Evolutionary conservation across 2,888 invertebrate species (phyloP).

Genomic region (Rhodophaea formosa): DNA sequence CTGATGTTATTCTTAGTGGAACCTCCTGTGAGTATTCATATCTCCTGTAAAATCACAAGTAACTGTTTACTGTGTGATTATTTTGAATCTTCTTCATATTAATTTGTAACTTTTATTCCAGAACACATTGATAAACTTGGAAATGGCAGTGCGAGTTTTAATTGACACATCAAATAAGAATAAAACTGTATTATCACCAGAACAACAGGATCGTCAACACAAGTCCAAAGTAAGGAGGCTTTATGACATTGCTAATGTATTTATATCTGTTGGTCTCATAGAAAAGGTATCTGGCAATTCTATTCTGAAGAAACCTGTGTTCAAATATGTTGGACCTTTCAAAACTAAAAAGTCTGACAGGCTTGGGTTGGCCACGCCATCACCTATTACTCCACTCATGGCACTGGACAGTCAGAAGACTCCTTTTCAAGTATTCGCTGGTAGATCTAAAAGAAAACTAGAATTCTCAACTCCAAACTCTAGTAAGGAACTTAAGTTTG

Average conservation of each 20-base stretch:
- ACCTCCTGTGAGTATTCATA: slow-evolving; percentile 74
- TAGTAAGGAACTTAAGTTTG: slow-evolving; percentile 58
- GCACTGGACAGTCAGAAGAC: slow-evolving; percentile 50
- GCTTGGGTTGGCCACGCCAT: slow-evolving; percentile 47
- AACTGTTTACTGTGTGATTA: neutral
- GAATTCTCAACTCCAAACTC: slow-evolving; percentile 68
- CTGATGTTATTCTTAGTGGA: slow-evolving; percentile 86
- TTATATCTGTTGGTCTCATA: slow-evolving; percentile 87
- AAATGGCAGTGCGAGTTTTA: slow-evolving; percentile 84
- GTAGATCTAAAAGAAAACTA: slow-evolving; percentile 71
- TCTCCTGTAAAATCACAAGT: neutral
- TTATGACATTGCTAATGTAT: slow-evolving; percentile 89
- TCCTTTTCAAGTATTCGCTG: slow-evolving; percentile 58
- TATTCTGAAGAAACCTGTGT: slow-evolving; percentile 84
- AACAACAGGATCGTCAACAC: slow-evolving; percentile 77
- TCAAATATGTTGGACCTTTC: slow-evolving; percentile 83
- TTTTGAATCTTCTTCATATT: neutral
- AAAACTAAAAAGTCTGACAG: slow-evolving; percentile 63
- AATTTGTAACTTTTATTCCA: slow-evolving; percentile 45
- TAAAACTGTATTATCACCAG: slow-evolving; percentile 73
- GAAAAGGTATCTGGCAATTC: slow-evolving; percentile 83
- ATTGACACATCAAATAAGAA: slow-evolving; percentile 76
- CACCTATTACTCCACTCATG: slow-evolving; percentile 66
- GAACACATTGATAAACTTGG: slow-evolving; percentile 84
- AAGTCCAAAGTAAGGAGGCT: slow-evolving; percentile 86